These are phyloP conservation scores for Imbricaverruca yamaguchii DNA, from an alignment of 2,888 invertebrate genomes.

Conservation along the genomic window DNA sequence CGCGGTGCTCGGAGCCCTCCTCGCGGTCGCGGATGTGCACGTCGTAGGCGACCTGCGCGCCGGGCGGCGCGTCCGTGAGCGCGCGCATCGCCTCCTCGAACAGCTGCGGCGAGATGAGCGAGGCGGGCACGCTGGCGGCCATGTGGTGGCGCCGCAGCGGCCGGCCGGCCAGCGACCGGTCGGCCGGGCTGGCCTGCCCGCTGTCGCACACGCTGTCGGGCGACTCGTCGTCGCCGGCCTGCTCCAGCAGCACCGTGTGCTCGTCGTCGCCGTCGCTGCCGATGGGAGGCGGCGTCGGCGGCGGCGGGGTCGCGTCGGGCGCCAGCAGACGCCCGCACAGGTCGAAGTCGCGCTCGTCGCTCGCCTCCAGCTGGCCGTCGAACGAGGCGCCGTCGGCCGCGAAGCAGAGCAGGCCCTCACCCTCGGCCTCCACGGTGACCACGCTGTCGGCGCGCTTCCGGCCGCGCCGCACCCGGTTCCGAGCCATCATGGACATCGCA, in stretches of 20 bases:
- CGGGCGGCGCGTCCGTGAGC: slow-evolving; percentile 24
- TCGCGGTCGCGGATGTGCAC: slow-evolving; percentile 31
- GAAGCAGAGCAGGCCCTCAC: slow-evolving; percentile 37
- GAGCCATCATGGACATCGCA: slow-evolving; percentile 5
- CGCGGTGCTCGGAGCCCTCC: slow-evolving; percentile 30
- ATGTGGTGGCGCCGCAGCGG: background rate
- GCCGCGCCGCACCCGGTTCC: background rate
- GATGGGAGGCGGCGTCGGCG: background rate
- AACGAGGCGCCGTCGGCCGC: slow-evolving; percentile 37
- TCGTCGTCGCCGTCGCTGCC: no score
- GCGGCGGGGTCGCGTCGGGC: background rate
- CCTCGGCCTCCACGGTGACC: slow-evolving; percentile 34
- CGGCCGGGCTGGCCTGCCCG: background rate
- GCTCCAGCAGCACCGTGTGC: background rate
- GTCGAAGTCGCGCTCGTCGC: slow-evolving; percentile 36
- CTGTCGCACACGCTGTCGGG: background rate
- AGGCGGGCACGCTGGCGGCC: background rate
- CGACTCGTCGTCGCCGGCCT: background rate
- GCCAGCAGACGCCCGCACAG: slow-evolving; percentile 32
- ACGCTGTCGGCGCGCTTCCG: background rate
- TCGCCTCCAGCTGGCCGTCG: slow-evolving; percentile 36
- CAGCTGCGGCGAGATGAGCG: background rate
- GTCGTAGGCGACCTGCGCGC: slow-evolving; percentile 34
- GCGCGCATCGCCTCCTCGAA: slow-evolving; percentile 14
- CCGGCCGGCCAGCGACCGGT: background rate